A percentile compares a stretch with the other conserved stretches of the same genome.
These are phyloP conservation scores for Leucophora obtusa DNA, from an alignment of 2,888 invertebrate species.

Conservation along the genomic window DNA sequence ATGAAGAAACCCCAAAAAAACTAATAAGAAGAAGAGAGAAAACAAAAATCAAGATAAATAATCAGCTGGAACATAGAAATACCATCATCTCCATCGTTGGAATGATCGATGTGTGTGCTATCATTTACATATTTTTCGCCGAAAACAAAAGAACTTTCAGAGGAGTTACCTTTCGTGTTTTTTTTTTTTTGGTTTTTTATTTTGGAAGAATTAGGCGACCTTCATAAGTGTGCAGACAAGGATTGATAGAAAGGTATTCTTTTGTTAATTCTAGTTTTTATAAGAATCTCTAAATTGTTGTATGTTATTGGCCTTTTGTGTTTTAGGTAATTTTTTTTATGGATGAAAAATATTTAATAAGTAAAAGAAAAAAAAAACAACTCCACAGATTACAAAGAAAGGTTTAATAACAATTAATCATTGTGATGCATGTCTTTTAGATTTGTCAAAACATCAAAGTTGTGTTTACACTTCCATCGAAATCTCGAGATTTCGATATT, in stretches of 20 bases:
- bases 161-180: constrained; percentile 28
- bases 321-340: constrained; percentile 3
- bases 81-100: constrained; percentile 14
- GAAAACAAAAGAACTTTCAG: constrained; percentile 10
- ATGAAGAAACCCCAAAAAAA: constrained; percentile 24
- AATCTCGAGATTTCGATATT: too few species aligned
- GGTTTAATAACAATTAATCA: constrained; percentile 51
- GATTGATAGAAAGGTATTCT: background rate
- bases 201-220: constrained; percentile 24
- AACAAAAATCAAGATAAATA: background rate
- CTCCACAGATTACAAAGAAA: background rate
- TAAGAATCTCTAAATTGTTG: constrained; percentile 21
- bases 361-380: background rate
- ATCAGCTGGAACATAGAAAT: constrained; percentile 9
- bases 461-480: too few species aligned
- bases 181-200: too few species aligned
- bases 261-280: constrained; percentile 1
- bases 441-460: constrained; percentile 23
- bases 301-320: constrained; percentile 8
- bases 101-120: constrained; percentile 54
- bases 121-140: constrained; percentile 41
- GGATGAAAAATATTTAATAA: background rate
- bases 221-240: constrained; percentile 36
- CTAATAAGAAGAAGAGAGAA: constrained; percentile 14
- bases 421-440: constrained; percentile 37